Base-by-base conservation (phyloP, 2,113 vertebrate genomes). In the Callocephalon fimbriatum region DNA sequence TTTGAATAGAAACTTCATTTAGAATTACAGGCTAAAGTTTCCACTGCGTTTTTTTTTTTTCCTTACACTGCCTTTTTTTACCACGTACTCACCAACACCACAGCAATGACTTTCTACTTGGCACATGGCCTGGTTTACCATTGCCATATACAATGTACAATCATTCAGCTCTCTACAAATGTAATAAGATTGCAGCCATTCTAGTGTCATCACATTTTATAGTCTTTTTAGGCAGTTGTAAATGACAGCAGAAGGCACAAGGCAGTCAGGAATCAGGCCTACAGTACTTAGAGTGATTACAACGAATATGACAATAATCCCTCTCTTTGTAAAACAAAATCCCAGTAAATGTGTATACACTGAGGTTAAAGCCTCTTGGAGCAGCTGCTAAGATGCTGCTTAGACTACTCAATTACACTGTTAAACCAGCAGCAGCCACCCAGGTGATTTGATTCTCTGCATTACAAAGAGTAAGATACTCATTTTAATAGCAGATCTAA, bases 301-400 rank as follows among this genome's bases (percentile, higher is more conserved):
- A 71, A 74, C 15, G n/a, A 86, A 77, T 48, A 91, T 45, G 79
- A 80, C 90, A 92, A 94, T 96, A 95, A 97, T 97, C 95, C 88
- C 65, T 44, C 42, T 86, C 86, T 96, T 93, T 97, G 95, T 95
- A 93, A 93, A 90, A 95, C 86, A 94, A 93, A 97, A 93, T 96
- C 96, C 92, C 86, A 37, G 59, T 40, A 90, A 95, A 77, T 26
- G 63, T 63, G 82, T 80, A 40, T 94, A 95, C 90, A 88, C 0
- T 13, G 63, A 95, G 68, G 92, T 95, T 95, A 97, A 97, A 96
- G 92, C 92, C 90, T 96, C 88, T 86, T 72, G 82, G 56, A 94
- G 79, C 90, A 80, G 85, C 86, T 93, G 72, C 47, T 92, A 71
- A 86, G 88, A 93, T 84, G 58, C 44, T 94, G 81, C 82, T 86